Conservation (phyloP, 1,140 invertebrate genomes). For the Nylanderia fulva region DNA sequence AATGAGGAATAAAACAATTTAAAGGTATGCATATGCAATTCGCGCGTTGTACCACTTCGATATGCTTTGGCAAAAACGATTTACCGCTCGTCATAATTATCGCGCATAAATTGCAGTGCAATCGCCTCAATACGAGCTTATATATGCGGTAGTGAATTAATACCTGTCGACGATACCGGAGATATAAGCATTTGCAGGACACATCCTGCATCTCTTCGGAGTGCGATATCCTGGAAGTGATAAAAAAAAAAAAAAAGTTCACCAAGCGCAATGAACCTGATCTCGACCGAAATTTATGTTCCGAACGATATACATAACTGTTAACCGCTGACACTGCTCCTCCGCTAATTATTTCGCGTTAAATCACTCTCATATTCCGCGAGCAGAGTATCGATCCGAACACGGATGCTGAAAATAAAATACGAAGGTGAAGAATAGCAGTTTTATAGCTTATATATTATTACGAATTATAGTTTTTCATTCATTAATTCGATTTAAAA, state of each 20-base stretch:
- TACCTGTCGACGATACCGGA: constrained; percentile 40
- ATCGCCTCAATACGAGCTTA: constrained; percentile 21
- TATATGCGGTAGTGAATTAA: constrained; percentile 36
- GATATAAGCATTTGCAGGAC: constrained; percentile 27
- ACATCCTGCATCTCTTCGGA: constrained; percentile 2
- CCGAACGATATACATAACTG: constrained; percentile 11
- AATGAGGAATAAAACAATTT: constrained; percentile 2
- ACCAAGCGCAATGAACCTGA: not conserved
- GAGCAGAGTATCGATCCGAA: not conserved
- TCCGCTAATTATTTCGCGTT: constrained; percentile 8
- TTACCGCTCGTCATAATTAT: constrained; percentile 44
- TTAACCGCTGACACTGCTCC: constrained; percentile 22
- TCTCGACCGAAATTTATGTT: constrained; percentile 33
- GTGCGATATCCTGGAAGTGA: constrained; percentile 32
- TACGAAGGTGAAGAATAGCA: not conserved
- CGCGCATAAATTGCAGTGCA: constrained; percentile 40
- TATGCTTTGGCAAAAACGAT: not conserved
- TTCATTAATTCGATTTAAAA: not conserved
- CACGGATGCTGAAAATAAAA: constrained; percentile 31
- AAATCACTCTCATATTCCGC: constrained; percentile 27
- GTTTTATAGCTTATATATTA: not conserved
- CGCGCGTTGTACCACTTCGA: not conserved
- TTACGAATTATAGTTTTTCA: not conserved
- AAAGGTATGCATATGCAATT: not conserved
- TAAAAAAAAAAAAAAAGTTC: constrained; percentile 8